These are phyloP conservation scores for Macropis europaea DNA, from an alignment of 2,888 invertebrate species.

Conservation along the genomic window DNA sequence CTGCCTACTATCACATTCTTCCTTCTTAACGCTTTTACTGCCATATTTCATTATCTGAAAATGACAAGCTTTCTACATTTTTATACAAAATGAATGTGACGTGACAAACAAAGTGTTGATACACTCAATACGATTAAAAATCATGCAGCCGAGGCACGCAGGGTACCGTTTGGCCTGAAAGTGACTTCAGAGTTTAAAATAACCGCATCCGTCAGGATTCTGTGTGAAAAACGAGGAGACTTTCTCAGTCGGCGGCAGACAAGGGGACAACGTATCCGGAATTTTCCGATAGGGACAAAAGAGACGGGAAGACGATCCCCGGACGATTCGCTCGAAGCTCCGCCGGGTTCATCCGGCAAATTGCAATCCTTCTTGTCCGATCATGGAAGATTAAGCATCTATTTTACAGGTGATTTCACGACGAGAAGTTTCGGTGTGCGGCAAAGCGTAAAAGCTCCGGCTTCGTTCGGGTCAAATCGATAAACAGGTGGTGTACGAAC, in stretches of 20 bases:
- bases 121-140: no score
- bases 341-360: conserved; percentile 22
- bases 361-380: conserved; percentile 34
- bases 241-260: not conserved
- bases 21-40: no score
- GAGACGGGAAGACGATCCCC: conserved; percentile 3
- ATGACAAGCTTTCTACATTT: no score
- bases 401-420: conserved; percentile 52
- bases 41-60: no score
- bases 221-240: not conserved
- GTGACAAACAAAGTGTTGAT: no score
- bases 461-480: conserved; percentile 33
- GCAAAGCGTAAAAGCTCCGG: conserved; percentile 26
- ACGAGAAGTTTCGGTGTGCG: conserved; percentile 25
- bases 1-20: no score
- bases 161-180: no score
- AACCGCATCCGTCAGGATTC: not conserved
- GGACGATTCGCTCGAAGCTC: conserved; percentile 7
- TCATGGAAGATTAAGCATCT: conserved; percentile 35
- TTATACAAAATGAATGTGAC: no score
- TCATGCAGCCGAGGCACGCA: no score
- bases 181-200: not conserved
- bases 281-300: conserved; percentile 15
- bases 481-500: conserved; percentile 20
- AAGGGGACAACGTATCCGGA: not conserved